Evolutionary conservation across 2,113 vertebrate species (phyloP).

Genomic region (Sula dactylatra): DNA sequence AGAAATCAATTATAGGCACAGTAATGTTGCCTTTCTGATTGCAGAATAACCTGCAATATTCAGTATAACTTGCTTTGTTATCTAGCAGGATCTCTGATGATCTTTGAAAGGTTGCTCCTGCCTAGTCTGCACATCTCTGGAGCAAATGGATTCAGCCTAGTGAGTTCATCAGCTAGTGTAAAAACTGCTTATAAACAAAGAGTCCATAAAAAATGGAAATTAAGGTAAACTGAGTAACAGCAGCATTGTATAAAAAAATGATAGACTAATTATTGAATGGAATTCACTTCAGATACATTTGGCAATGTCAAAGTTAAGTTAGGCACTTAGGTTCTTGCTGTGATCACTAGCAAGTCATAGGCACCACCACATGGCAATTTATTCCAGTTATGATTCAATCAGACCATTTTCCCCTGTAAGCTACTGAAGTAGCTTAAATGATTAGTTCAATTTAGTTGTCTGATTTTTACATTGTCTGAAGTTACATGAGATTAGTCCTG

Average conservation of each 20-base stretch:
- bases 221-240: neutral
- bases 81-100: neutral
- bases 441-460: neutral
- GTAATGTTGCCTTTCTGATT: neutral
- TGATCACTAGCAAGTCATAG: neutral
- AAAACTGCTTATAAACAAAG: neutral
- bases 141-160: neutral
- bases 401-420: neutral
- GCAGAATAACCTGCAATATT: neutral
- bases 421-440: neutral
- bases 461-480: constrained; percentile 44
- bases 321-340: neutral
- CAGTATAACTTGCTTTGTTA: neutral
- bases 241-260: neutral
- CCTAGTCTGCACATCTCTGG: neutral
- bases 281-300: neutral
- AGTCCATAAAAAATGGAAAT: neutral
- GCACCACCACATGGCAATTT: neutral
- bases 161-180: neutral
- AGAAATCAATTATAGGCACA: neutral
- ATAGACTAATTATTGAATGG: neutral
- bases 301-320: neutral
- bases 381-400: neutral
- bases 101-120: neutral
- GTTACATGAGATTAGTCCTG: neutral